Base-by-base conservation (phyloP, 2,797 vertebrate species). In the Cichlasoma orientale region DNA sequence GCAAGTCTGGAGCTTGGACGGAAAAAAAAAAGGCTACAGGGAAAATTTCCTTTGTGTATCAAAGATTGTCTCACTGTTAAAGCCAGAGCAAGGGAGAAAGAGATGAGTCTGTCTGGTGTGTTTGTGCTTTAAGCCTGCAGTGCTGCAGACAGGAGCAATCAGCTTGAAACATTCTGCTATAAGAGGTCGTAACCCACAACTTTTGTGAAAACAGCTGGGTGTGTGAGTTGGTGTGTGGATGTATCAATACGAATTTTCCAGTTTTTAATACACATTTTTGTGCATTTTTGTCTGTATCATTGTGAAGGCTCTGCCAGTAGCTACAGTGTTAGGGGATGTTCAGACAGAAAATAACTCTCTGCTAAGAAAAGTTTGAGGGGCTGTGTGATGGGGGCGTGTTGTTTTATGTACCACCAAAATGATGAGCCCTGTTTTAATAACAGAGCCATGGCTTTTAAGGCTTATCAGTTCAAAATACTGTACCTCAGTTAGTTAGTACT, bases 1-100 rank as follows among this genome's bases (percentile, higher is more conserved):
- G 74, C 76, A 77, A 41, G 58, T 82, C 72, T 74, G 18, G 56
- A 56, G n/a, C 78, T 83, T 71, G 59, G 53, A 75, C 70, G 74
- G 38, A 79, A 77, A 75, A 33, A 61, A 47, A 50, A 50, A 72
- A 63, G 8, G 50, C 44, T 52, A 44, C 47, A 44, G 66, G 55
- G 31, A 73, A 74, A 61, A 33, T 79, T 75, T 29, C 16, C 10
- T 77, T 73, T 77, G 53, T 79, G 54, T 55, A 14, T 54, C 55
- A 56, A 54, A 80, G 31, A 69, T 21, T 59, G 33, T 79, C 19
- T 72, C 38, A 9, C 44, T 82, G 56, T 82, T 41, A 80, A 77
- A 79, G 33, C 27, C 29, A 13, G 74, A 72, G 74, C 21, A 56
- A 68, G 25, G 63, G 25, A n/a, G 19, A 38, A 47, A n/a, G 36